Evolutionary conservation across 2,797 vertebrate genomes (phyloP).

Genomic region (Thalassophryne amazonica): DNA sequence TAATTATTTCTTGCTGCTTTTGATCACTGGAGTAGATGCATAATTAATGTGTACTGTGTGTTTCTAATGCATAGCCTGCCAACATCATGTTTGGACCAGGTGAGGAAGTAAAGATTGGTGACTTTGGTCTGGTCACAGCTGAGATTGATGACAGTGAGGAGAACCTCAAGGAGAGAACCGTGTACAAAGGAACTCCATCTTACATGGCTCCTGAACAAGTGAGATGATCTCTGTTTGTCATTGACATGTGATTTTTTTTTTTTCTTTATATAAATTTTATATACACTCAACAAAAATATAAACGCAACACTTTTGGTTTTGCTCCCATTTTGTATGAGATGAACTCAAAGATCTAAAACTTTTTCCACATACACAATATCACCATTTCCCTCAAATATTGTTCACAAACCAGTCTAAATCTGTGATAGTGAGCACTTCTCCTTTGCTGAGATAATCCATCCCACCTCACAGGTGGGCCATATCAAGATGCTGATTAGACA

Average conservation of each 20-base stretch:
- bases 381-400: too few relatives aligned
- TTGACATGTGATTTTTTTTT: background rate
- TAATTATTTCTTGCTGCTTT: background rate
- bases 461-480: too few relatives aligned
- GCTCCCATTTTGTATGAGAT: too few relatives aligned
- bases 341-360: too few relatives aligned
- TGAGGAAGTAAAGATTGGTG: constrained; percentile 85
- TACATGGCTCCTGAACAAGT: constrained; percentile 97
- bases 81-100: constrained; percentile 85
- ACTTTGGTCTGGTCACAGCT: constrained; percentile 90
- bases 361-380: too few relatives aligned
- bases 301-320: too few relatives aligned
- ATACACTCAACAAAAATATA: too few relatives aligned
- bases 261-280: too few relatives aligned
- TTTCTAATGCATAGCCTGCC: constrained; percentile 71
- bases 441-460: too few relatives aligned
- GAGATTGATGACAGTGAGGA: constrained; percentile 34
- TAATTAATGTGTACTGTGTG: background rate
- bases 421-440: too few relatives aligned
- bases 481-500: too few relatives aligned
- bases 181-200: constrained; percentile 65
- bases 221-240: constrained; percentile 9
- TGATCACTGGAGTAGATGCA: background rate
- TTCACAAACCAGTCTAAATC: too few relatives aligned
- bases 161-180: constrained; percentile 59